Evolutionary conservation across 2,113 vertebrate genomes (phyloP).

Genomic region (Cairina moschata): DNA sequence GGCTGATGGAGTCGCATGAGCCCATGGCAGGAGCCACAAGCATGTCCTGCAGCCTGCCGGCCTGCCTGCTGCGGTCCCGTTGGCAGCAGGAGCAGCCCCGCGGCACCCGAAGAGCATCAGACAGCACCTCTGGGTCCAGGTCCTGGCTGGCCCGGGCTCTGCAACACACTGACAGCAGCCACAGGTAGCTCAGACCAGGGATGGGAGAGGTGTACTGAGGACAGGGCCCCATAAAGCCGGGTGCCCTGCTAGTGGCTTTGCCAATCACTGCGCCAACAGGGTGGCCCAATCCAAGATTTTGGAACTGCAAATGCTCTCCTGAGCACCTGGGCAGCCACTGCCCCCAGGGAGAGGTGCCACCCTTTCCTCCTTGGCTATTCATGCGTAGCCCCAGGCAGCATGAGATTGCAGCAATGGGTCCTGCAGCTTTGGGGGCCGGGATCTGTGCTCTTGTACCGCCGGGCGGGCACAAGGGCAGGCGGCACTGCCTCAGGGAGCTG

Average conservation of each 20-base stretch:
- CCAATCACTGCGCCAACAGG: not conserved
- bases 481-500: not conserved
- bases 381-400: not conserved
- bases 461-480: not conserved
- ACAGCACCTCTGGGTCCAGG: not conserved
- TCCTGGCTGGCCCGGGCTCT: not conserved
- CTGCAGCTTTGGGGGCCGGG: not conserved
- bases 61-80: not conserved
- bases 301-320: not conserved
- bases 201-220: not conserved
- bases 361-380: not conserved
- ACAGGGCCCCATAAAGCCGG: fast-evolving
- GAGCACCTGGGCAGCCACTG: not conserved
- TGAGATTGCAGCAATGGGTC: not conserved
- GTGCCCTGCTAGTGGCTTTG: not conserved
- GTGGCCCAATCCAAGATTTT: not conserved
- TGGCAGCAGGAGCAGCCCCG: fast-evolving
- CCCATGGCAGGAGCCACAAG: not conserved
- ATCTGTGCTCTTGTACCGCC: not conserved
- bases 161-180: not conserved
- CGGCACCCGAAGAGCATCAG: too few species aligned
- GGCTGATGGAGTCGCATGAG: not conserved
- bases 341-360: not conserved
- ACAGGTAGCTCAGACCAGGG: not conserved
- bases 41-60: fast-evolving